These are phyloP conservation scores for Silurus lanzhouensis DNA, from an alignment of 2,797 vertebrate genomes.

Conservation along the genomic window DNA sequence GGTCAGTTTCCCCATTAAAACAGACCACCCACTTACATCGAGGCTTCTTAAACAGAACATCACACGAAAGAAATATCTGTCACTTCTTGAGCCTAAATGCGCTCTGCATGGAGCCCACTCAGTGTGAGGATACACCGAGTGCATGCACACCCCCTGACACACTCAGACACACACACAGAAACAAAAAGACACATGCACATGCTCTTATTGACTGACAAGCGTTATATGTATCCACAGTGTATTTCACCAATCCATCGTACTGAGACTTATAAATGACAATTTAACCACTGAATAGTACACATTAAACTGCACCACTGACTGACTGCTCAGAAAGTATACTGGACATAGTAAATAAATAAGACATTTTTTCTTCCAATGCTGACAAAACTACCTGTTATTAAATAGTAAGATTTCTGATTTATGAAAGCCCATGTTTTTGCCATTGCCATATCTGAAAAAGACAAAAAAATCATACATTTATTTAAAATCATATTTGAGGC, in stretches of 20 bases:
- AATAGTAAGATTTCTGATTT: no score
- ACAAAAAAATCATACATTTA: neutral
- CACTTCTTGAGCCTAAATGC: constrained; percentile 39
- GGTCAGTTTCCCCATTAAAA: constrained; percentile 51
- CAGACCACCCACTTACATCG: constrained; percentile 45
- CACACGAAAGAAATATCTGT: no score
- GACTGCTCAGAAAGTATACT: neutral
- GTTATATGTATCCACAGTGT: neutral
- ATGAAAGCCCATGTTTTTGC: no score
- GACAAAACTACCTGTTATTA: neutral
- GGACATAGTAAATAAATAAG: neutral
- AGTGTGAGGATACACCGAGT: constrained; percentile 32
- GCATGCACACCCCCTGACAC: constrained; percentile 11
- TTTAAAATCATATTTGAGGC: neutral
- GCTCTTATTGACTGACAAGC: neutral
- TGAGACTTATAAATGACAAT: neutral
- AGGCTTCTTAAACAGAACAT: constrained; percentile 1
- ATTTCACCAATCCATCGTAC: neutral
- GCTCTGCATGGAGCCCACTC: constrained; percentile 34
- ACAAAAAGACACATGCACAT: neutral
- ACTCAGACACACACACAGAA: constrained; percentile 34
- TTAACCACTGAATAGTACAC: neutral
- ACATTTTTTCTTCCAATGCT: neutral
- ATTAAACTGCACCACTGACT: neutral
- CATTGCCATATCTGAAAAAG: neutral